These are phyloP conservation scores for Polyommatus icarus DNA, from an alignment of 2,888 invertebrate genomes.

Conservation along the genomic window DNA sequence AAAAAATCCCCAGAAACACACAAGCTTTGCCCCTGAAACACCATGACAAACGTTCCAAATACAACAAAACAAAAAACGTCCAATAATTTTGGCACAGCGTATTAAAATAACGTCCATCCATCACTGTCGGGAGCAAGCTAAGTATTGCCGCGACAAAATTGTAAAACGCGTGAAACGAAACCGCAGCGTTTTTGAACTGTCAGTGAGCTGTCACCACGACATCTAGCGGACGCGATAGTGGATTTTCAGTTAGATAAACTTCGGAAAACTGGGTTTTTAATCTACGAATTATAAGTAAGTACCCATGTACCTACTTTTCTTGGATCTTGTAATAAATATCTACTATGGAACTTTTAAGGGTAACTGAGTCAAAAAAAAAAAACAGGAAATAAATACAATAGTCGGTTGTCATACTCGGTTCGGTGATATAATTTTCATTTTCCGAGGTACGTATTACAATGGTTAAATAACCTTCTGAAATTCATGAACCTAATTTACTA, in stretches of 20 bases:
- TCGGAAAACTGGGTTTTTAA: neutral
- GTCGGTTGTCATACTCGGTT: too few relatives aligned
- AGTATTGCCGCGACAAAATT: slow-evolving; percentile 20
- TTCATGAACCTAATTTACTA: too few relatives aligned
- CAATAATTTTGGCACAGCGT: neutral
- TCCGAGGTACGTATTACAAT: too few relatives aligned
- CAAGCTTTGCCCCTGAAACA: neutral
- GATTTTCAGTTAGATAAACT: neutral
- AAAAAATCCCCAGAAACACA: neutral
- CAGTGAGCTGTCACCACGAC: slow-evolving; percentile 26
- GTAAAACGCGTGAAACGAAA: slow-evolving; percentile 23
- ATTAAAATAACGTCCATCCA: slow-evolving; percentile 27
- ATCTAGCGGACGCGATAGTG: slow-evolving; percentile 5
- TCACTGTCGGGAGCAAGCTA: slow-evolving; percentile 21
- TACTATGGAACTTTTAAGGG: too few relatives aligned
- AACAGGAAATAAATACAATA: too few relatives aligned
- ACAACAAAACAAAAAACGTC: neutral
- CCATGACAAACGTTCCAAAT: neutral
- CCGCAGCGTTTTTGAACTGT: slow-evolving; percentile 32
- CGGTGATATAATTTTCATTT: too few relatives aligned
- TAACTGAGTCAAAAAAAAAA: too few relatives aligned
- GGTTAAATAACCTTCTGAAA: too few relatives aligned
- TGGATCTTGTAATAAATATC: too few relatives aligned
- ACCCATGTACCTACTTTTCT: too few relatives aligned
- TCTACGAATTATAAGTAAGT: neutral